phyloP scores from a whole-genome alignment of 1,140 invertebrate genomes.

The Rhyacophila brunnea region DNA sequence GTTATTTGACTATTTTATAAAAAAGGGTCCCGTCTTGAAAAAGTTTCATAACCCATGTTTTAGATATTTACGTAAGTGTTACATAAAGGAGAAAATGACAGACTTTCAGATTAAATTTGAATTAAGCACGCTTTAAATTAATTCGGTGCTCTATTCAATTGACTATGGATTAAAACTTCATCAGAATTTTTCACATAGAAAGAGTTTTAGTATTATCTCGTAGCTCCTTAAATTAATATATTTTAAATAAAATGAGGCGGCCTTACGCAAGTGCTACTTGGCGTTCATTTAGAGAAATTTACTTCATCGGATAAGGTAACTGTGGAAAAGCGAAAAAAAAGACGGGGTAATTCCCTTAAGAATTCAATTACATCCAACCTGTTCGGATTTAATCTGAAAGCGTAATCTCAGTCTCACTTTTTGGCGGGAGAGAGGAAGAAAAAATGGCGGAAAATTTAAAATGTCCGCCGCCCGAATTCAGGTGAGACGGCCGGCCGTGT shows the following conservation, averaged over 20 bases:
- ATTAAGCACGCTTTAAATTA: no score
- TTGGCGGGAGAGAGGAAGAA: constrained; percentile 3
- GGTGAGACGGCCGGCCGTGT: constrained; percentile 23
- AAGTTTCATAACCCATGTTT: no score
- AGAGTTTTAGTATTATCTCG: no score
- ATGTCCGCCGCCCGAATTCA: constrained; percentile 22
- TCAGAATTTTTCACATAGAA: no score
- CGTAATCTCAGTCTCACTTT: constrained; percentile 19
- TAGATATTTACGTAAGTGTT: no score
- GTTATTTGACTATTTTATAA: no score
- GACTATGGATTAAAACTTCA: no score
- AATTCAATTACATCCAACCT: constrained; percentile 34
- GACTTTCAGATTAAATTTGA: no score
- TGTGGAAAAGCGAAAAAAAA: constrained; percentile 8
- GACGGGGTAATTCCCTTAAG: constrained; percentile 12
- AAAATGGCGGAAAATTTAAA: constrained; percentile 9
- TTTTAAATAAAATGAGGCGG: constrained; percentile 9
- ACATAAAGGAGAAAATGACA: no score
- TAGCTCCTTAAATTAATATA: no score
- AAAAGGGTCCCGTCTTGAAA: no score
- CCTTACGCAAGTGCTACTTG: not conserved
- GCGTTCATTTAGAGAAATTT: constrained; percentile 11
- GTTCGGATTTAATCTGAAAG: constrained; percentile 24
- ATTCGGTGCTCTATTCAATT: no score
- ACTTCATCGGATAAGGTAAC: constrained; percentile 6